A percentile compares a stretch with the other conserved stretches of the same genome.
Evolutionary conservation across 1,140 invertebrate species (phyloP).

Genomic region (Drosophila grimshawi): DNA sequence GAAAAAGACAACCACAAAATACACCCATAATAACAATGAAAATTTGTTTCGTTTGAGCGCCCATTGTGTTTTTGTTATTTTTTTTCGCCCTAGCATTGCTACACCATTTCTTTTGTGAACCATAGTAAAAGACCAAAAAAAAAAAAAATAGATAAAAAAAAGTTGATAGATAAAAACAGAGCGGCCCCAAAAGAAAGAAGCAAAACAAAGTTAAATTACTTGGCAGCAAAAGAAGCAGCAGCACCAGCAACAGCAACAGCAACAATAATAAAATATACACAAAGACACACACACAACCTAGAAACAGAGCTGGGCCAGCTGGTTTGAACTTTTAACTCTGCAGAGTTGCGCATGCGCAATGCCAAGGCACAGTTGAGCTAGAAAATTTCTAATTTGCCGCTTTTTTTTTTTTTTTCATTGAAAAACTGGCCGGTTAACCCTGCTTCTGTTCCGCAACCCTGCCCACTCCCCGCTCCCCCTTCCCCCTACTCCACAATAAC

Average conservation of each 20-base stretch:
- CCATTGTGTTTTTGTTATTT: constrained; percentile 35
- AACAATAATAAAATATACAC: constrained; percentile 15
- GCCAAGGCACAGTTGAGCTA: constrained; percentile 20
- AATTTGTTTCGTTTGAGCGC: constrained; percentile 55
- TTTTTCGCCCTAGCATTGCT: constrained; percentile 46
- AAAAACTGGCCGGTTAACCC: constrained; percentile 18
- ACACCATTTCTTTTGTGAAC: constrained; percentile 73
- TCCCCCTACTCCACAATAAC: too few relatives aligned
- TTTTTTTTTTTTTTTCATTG: constrained; percentile 39
- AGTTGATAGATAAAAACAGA: constrained; percentile 21
- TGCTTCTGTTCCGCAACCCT: neutral
- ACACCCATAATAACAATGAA: constrained; percentile 48
- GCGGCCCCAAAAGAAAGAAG: constrained; percentile 39
- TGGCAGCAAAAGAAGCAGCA: constrained; percentile 22
- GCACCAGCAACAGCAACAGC: constrained; percentile 4
- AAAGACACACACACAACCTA: constrained; percentile 1
- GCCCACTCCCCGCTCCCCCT: too few relatives aligned
- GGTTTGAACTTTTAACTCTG: constrained; percentile 60
- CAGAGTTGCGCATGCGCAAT: constrained; percentile 56
- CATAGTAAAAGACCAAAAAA: constrained; percentile 43
- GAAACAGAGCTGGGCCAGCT: constrained; percentile 20
- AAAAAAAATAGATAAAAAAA: constrained; percentile 19
- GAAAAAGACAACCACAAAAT: constrained; percentile 27
- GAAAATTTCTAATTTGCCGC: constrained; percentile 48
- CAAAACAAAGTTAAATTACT: constrained; percentile 49